Base-by-base conservation (phyloP, 2,113 vertebrate species). In the Pleuronectes platessa region DNA sequence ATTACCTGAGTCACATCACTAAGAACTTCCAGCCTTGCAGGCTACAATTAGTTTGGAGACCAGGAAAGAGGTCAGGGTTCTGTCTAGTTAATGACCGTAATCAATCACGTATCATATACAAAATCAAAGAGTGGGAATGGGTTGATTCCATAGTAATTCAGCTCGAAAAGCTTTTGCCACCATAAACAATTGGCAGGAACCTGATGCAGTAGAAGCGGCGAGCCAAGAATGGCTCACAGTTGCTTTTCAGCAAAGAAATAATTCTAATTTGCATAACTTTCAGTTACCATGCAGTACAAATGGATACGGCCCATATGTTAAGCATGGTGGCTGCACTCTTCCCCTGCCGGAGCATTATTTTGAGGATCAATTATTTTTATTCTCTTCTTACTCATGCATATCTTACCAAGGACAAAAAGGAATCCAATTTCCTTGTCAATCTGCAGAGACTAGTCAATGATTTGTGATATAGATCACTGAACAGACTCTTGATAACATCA, bases 31-130 rank as follows among this genome's bases (percentile, higher is more conserved):
- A 81, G 76, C 60, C 67, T 84, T 47, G 58, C 82, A 69, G 71
- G 76, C 75, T 64, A 73, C 78, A 90, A 86, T 90, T 83, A 82
- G 55, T 79, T 61, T 61, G 53, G 31, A 66, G 65, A 40, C 12
- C n/a, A 49, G 63, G 24, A 37, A 71, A 79, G 80, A 76, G 82
- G 68, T 68, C 60, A 65, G 59, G 72, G 74, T 81, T 82, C 81
- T 62, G 81, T 86, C 71, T 55, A 3, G 7, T 74, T 88, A 90
- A 91, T 90, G 79, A 86, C 84, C 51, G 0, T 68, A 77, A 88
- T 90, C 76, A 87, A 89, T 91, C 85, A 85, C 86, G 89, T 86
- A 91, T 92, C 83, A 83, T 84, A 74, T 61, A 79, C 53, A 58
- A 82, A 84, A 84, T 87, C 81, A 86, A 86, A 82, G 63, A 73